phyloP scores from a whole-genome alignment of 2,888 invertebrate genomes.

The Drosophila pegasa region DNA sequence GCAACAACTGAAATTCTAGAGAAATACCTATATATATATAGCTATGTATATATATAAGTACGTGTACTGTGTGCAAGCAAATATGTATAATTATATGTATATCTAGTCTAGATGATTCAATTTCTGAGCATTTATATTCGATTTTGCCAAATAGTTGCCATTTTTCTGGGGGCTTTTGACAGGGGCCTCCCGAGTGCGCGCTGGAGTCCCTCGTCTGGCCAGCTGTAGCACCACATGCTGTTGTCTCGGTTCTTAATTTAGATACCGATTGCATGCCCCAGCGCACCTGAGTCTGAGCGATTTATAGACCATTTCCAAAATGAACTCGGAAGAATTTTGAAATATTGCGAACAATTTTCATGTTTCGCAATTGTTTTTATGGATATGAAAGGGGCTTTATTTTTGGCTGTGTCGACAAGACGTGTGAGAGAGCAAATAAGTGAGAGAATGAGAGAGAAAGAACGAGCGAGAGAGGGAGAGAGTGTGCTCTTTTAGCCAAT shows the following conservation, averaged over 20 bases:
- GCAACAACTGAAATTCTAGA: slow-evolving; percentile 27
- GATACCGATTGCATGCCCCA: slow-evolving; percentile 46
- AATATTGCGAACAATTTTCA: slow-evolving; percentile 46
- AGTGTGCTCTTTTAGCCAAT: slow-evolving; percentile 15
- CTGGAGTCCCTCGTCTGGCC: slow-evolving; percentile 27
- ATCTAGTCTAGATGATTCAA: slow-evolving; percentile 31
- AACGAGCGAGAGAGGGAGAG: background rate
- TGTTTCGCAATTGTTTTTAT: slow-evolving; percentile 40
- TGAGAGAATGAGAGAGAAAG: background rate
- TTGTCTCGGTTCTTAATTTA: slow-evolving; percentile 44
- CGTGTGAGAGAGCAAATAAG: too few species aligned
- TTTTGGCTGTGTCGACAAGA: slow-evolving; percentile 37
- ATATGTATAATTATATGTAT: slow-evolving; percentile 48
- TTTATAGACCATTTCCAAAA: slow-evolving; percentile 2
- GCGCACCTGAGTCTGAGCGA: slow-evolving; percentile 39
- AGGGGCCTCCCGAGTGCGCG: slow-evolving; percentile 17
- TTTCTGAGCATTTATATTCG: slow-evolving; percentile 3
- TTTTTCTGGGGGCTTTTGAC: slow-evolving; percentile 30
- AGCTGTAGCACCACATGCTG: slow-evolving; percentile 53
- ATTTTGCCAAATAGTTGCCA: slow-evolving; percentile 41
- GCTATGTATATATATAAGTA: background rate
- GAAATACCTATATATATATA: slow-evolving; percentile 22
- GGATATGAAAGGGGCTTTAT: slow-evolving; percentile 33
- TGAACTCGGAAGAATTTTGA: slow-evolving; percentile 28
- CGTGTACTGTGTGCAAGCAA: slow-evolving; percentile 45